These are phyloP conservation scores for Drosophila formosana DNA, from an alignment of 2,888 invertebrate species.

Conservation along the genomic window DNA sequence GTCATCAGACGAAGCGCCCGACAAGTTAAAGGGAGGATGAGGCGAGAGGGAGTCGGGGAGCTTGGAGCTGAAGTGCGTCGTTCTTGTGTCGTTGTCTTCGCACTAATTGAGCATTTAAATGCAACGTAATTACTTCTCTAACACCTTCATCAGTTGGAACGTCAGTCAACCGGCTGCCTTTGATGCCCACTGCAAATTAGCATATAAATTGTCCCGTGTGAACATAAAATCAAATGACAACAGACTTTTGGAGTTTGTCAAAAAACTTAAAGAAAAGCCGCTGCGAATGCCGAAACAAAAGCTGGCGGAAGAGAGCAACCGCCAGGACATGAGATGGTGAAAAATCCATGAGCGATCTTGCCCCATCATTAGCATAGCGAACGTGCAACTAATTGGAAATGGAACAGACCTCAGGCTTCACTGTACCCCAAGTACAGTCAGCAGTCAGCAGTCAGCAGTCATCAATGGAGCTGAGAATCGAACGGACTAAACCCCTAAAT, in stretches of 20 bases:
- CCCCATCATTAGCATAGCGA: conserved; percentile 74
- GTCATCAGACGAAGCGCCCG: conserved; percentile 40
- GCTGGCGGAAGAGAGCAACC: conserved; percentile 68
- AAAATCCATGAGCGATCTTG: conserved; percentile 31
- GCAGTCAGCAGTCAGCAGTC: conserved; percentile 17
- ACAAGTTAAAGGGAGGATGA: neutral
- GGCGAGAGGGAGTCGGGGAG: neutral
- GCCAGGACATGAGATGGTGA: conserved; percentile 76
- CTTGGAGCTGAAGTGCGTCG: conserved; percentile 18
- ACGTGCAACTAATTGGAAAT: conserved; percentile 81
- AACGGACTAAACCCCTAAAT: conserved; percentile 71
- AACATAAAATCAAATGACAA: conserved; percentile 80
- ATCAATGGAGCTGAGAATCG: conserved; percentile 41
- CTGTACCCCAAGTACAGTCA: conserved; percentile 11
- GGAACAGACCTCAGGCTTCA: conserved; percentile 55
- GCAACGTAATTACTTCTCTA: conserved; percentile 78
- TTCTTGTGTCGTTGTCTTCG: conserved; percentile 56
- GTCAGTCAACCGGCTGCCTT: conserved; percentile 69
- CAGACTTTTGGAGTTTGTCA: conserved; percentile 69
- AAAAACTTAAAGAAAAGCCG: conserved; percentile 56
- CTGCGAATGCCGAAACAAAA: conserved; percentile 46
- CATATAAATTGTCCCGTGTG: conserved; percentile 82
- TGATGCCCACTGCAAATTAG: conserved; percentile 79
- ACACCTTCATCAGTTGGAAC: conserved; percentile 77
- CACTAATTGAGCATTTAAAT: conserved; percentile 82